These are phyloP conservation scores for Enteromius anoplus DNA, from an alignment of 2,797 vertebrate species.

Conservation along the genomic window DNA sequence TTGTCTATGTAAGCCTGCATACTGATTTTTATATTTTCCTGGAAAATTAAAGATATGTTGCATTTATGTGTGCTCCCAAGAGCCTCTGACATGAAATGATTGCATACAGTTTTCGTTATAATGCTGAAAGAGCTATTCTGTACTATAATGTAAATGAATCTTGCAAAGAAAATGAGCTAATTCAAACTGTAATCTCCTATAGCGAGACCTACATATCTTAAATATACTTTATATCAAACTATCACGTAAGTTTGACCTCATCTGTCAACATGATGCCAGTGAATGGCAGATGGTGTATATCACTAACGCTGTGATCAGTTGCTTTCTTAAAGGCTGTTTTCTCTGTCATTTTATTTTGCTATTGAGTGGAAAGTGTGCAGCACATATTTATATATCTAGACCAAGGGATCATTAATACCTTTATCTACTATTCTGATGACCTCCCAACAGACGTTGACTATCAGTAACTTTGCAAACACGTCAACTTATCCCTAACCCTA, in stretches of 20 bases:
- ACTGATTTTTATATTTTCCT: not conserved
- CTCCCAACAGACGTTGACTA: no score
- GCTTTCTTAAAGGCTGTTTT: no score
- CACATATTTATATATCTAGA: no score
- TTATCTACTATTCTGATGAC: no score
- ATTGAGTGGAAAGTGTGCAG: no score
- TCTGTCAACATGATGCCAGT: not conserved
- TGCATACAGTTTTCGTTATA: not conserved
- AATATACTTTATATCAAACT: not conserved
- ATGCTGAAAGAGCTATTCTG: not conserved
- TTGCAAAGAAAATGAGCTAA: not conserved
- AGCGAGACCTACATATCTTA: not conserved
- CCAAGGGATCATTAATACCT: no score
- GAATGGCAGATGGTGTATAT: not conserved
- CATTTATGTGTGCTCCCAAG: not conserved
- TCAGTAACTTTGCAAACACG: no score
- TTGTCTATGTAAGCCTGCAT: not conserved
- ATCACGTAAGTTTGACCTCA: not conserved
- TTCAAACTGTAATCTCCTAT: not conserved
- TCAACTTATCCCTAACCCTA: no score
- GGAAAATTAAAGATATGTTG: not conserved
- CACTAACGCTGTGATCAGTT: no score
- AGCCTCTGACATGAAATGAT: not conserved
- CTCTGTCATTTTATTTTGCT: no score
- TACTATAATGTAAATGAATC: not conserved